Conservation (phyloP, 2,113 vertebrate genomes). For the Xiphophorus hellerii region DNA sequence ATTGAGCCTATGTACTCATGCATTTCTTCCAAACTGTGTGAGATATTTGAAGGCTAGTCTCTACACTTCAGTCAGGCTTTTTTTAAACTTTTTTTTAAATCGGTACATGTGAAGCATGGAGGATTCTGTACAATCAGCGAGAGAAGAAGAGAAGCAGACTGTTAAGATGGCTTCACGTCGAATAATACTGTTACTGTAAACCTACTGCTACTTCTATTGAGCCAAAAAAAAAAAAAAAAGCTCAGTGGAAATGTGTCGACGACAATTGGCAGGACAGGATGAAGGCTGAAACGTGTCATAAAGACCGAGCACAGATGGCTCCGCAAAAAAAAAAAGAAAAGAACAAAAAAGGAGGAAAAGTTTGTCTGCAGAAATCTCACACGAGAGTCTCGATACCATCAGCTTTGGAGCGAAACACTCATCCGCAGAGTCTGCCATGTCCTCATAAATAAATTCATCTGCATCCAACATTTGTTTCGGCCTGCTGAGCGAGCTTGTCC, state of each 20-base stretch:
- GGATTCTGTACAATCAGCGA: constrained; percentile 54
- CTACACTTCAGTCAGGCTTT: constrained; percentile 41
- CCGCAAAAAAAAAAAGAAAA: constrained; percentile 15
- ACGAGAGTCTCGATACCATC: constrained; percentile 34
- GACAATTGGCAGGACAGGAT: constrained; percentile 32
- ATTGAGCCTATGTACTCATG: constrained; percentile 59
- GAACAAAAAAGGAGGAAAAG: constrained; percentile 28
- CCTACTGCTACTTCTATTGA: constrained; percentile 65
- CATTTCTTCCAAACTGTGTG: constrained; percentile 58
- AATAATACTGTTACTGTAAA: constrained; percentile 64
- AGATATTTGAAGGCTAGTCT: constrained; percentile 59
- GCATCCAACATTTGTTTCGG: constrained; percentile 16
- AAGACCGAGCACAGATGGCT: constrained; percentile 37
- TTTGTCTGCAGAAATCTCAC: constrained; percentile 29
- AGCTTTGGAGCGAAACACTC: constrained; percentile 19
- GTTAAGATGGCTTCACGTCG: constrained; percentile 36
- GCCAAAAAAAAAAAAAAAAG: constrained; percentile 10
- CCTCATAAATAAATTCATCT: constrained; percentile 16
- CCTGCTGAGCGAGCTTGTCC: constrained; percentile 31
- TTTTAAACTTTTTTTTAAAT: constrained; percentile 26
- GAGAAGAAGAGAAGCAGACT: constrained; percentile 31
- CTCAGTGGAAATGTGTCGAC: constrained; percentile 36
- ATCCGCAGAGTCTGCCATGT: constrained; percentile 18
- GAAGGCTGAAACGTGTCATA: constrained; percentile 33
- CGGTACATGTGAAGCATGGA: constrained; percentile 45